Evolutionary conservation across 2,888 invertebrate species (phyloP).

Genomic region (Odiellus spinosus): DNA sequence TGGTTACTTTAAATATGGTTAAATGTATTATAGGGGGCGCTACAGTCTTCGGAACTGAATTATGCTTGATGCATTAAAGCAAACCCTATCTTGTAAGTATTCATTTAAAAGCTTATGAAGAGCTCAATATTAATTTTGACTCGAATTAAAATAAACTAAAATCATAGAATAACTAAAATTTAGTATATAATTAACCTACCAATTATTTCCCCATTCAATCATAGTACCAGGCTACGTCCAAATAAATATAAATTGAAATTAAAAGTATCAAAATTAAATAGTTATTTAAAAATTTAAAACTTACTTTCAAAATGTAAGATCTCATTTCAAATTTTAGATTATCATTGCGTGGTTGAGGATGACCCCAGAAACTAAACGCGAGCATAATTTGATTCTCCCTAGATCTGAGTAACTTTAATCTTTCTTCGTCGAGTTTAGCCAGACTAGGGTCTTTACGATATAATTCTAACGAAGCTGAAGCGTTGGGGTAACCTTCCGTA

Average conservation of each 20-base stretch:
- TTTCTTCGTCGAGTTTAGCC: slow-evolving; percentile 26
- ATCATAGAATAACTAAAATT: not conserved
- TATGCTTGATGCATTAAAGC: too few relatives aligned
- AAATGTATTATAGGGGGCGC: too few relatives aligned
- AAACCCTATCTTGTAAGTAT: too few relatives aligned
- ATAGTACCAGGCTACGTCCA: slow-evolving; percentile 69
- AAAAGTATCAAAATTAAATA: not conserved
- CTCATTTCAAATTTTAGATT: slow-evolving; percentile 85
- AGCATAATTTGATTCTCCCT: slow-evolving; percentile 82
- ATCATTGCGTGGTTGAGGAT: slow-evolving; percentile 53
- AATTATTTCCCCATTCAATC: slow-evolving; percentile 99
- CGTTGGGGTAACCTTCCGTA: slow-evolving; percentile 65
- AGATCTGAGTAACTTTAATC: slow-evolving; percentile 40
- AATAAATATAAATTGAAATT: slow-evolving; percentile 3
- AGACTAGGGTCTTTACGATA: slow-evolving; percentile 25
- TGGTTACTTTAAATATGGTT: too few relatives aligned
- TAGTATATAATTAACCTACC: too few relatives aligned
- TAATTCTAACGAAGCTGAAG: slow-evolving; percentile 23
- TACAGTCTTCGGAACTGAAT: too few relatives aligned
- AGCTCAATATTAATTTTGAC: too few relatives aligned
- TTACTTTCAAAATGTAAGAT: slow-evolving; percentile 63
- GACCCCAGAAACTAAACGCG: slow-evolving; percentile 92
- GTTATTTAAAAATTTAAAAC: not conserved
- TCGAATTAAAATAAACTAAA: not conserved
- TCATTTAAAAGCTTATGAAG: too few relatives aligned